These are phyloP conservation scores for Novumbra hubbsi DNA, from an alignment of 2,797 vertebrate genomes.

Conservation along the genomic window DNA sequence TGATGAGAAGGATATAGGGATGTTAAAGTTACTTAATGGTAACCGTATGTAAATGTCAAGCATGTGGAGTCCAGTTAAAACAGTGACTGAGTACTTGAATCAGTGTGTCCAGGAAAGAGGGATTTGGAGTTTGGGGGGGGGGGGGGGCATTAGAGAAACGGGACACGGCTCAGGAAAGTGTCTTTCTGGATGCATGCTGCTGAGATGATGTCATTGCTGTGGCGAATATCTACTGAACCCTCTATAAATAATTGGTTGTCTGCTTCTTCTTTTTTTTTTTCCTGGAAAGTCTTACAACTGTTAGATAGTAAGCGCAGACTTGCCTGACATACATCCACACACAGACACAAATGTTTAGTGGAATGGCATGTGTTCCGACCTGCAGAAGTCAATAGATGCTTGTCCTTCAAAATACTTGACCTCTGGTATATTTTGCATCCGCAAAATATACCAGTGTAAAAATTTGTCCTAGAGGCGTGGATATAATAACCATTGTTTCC, in stretches of 20 bases:
- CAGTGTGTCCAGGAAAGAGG: background rate
- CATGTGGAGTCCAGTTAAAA: background rate
- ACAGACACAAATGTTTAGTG: background rate
- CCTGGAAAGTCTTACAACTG: background rate
- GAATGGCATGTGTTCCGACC: background rate
- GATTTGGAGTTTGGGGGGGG: background rate
- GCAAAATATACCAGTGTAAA: too few species aligned
- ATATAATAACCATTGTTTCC: background rate
- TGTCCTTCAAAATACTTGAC: constrained; percentile 1
- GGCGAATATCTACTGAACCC: constrained; percentile 23
- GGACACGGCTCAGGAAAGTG: constrained; percentile 54
- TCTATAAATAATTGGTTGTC: background rate
- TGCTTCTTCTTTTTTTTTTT: background rate
- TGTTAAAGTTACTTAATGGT: constrained; percentile 25
- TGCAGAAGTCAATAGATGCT: background rate
- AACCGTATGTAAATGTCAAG: constrained; percentile 21
- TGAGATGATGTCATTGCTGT: constrained; percentile 61
- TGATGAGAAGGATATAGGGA: constrained; percentile 25
- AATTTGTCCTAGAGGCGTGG: background rate
- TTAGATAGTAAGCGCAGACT: background rate
- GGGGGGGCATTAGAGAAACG: constrained; percentile 55
- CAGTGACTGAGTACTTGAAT: constrained; percentile 5
- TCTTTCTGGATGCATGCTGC: constrained; percentile 56
- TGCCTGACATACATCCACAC: background rate
- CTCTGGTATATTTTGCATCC: constrained; percentile 14